phyloP scores from a whole-genome alignment of 2,113 vertebrate species.

The Oryzias celebensis region DNA sequence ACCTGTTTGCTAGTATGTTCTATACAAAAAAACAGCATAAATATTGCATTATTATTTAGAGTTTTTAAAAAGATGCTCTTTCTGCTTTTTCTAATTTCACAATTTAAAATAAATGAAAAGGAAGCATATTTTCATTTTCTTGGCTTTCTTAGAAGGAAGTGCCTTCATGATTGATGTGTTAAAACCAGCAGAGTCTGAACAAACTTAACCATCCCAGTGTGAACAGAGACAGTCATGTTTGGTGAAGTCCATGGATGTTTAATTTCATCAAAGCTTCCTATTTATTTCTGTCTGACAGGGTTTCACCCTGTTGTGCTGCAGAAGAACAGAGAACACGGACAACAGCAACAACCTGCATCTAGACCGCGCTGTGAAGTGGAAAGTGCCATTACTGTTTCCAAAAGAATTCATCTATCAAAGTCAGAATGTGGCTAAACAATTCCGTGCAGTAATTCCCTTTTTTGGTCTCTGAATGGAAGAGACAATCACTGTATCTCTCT shows the following conservation, averaged over 20 bases:
- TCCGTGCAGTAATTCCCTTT: conserved; percentile 20
- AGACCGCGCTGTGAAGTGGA: conserved; percentile 21
- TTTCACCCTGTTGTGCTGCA: conserved; percentile 25
- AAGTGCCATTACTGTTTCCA: conserved; percentile 21
- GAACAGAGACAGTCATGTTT: conserved; percentile 12
- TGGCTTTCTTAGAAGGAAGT: too few relatives aligned
- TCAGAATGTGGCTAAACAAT: conserved; percentile 21
- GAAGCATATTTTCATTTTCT: too few relatives aligned
- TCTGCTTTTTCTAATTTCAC: too few relatives aligned
- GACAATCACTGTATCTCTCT: conserved; percentile 13
- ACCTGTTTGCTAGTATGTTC: too few relatives aligned
- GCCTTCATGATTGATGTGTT: neutral
- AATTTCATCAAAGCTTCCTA: conserved; percentile 42
- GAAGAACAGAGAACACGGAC: conserved; percentile 19
- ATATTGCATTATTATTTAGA: too few relatives aligned
- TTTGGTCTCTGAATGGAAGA: conserved; percentile 17
- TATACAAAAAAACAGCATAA: too few relatives aligned
- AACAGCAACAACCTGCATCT: conserved; percentile 15
- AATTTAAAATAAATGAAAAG: too few relatives aligned
- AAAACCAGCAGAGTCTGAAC: conserved; percentile 16
- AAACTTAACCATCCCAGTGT: conserved; percentile 15
- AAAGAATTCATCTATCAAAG: conserved; percentile 33
- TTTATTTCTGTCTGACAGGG: conserved; percentile 33
- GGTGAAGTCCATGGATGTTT: conserved; percentile 34
- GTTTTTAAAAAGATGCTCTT: too few relatives aligned